These are phyloP conservation scores for Spheniscus humboldti DNA, from an alignment of 2,797 vertebrate genomes.

Conservation along the genomic window DNA sequence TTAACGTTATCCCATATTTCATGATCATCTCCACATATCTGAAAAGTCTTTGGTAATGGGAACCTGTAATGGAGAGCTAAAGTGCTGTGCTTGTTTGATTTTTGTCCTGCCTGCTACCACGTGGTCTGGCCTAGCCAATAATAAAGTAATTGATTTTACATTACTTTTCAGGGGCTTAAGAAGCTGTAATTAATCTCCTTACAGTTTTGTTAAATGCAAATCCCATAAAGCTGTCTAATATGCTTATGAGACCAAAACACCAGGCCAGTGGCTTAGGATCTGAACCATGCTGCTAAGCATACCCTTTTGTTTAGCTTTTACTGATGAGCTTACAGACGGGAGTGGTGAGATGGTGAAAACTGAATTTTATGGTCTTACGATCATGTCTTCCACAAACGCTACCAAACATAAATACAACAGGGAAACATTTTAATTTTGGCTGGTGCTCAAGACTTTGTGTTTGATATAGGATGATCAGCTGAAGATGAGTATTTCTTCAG, in stretches of 20 bases:
- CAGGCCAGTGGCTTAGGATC: background rate
- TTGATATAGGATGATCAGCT: background rate
- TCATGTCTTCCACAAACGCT: background rate
- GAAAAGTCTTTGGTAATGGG: background rate
- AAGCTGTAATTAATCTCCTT: conserved; percentile 42
- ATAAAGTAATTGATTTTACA: conserved; percentile 38
- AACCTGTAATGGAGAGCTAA: background rate
- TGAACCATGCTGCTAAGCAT: background rate
- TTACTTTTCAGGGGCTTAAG: conserved; percentile 39
- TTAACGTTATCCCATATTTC: background rate
- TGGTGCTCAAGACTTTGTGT: background rate
- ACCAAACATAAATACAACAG: background rate
- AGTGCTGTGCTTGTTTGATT: background rate
- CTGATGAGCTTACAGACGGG: background rate
- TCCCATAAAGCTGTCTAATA: conserved; percentile 31
- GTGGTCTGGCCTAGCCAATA: background rate
- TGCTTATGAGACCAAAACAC: conserved; percentile 32
- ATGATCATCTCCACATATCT: background rate
- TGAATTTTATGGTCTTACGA: background rate
- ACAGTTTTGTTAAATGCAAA: conserved; percentile 33
- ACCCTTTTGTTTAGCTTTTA: background rate
- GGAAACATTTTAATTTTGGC: background rate
- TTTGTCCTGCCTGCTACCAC: background rate
- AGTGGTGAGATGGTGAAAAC: background rate
- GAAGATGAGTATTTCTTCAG: background rate